phyloP scores from a whole-genome alignment of 2,888 invertebrate species.

The Catocala sponsa region DNA sequence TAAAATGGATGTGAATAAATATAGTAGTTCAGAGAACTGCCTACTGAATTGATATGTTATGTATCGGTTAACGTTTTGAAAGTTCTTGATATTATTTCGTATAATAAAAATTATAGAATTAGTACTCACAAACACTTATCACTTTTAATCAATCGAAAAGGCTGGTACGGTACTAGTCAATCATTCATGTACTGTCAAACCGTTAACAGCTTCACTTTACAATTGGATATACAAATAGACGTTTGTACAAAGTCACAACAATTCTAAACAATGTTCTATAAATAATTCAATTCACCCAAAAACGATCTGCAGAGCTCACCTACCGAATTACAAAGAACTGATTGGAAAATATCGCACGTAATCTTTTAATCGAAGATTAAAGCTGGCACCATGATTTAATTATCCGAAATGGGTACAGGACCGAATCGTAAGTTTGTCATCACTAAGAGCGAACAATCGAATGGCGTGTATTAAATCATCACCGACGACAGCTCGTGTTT shows the following conservation, averaged over 20 bases:
- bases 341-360: slow-evolving; percentile 26
- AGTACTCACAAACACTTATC: too few species aligned
- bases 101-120: too few species aligned
- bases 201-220: too few species aligned
- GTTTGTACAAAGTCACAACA: too few species aligned
- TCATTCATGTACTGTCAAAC: background rate
- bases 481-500: slow-evolving; percentile 32
- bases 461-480: slow-evolving; percentile 22
- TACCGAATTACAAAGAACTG: background rate
- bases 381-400: slow-evolving; percentile 23
- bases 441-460: slow-evolving; percentile 26
- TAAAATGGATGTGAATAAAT: too few species aligned
- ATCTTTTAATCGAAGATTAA: slow-evolving; percentile 23
- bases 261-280: slow-evolving; percentile 3
- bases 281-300: slow-evolving; percentile 8
- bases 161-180: too few species aligned
- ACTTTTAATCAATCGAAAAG: too few species aligned
- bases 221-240: too few species aligned
- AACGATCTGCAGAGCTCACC: background rate
- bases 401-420: slow-evolving; percentile 25
- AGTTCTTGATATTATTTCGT: too few species aligned
- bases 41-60: too few species aligned
- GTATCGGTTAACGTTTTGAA: too few species aligned
- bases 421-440: slow-evolving; percentile 35
- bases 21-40: background rate